A percentile compares a stretch with the other conserved stretches of the same genome.
Conservation (phyloP, 2,113 vertebrate genomes). For the Mungos mungo region DNA sequence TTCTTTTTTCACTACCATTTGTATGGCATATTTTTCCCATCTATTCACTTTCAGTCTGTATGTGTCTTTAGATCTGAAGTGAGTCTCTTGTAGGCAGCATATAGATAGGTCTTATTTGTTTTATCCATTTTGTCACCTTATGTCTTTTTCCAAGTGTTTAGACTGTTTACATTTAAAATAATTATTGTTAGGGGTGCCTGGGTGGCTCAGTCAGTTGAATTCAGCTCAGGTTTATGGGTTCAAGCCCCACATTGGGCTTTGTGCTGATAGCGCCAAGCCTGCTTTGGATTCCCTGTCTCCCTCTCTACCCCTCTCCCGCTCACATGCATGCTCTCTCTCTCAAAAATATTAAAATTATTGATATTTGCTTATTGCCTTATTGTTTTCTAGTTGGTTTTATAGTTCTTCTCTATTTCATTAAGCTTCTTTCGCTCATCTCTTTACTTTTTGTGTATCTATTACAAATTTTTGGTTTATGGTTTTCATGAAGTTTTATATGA, state of each 20-base stretch:
- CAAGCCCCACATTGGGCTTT: too few relatives aligned
- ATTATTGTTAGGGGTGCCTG: not conserved
- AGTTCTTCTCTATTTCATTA: not conserved
- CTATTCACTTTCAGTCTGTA: not conserved
- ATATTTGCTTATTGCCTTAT: not conserved
- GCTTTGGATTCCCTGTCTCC: too few relatives aligned
- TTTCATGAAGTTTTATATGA: not conserved
- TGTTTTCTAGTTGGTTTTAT: not conserved
- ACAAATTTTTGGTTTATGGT: not conserved
- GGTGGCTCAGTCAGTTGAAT: too few relatives aligned
- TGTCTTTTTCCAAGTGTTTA: not conserved
- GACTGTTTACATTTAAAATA: not conserved
- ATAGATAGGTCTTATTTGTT: not conserved
- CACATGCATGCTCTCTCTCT: too few relatives aligned
- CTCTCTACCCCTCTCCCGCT: too few relatives aligned
- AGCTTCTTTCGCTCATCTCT: not conserved
- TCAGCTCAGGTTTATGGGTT: too few relatives aligned
- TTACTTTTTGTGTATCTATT: not conserved
- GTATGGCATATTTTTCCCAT: not conserved
- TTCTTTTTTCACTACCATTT: not conserved
- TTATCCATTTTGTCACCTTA: not conserved
- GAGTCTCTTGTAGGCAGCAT: not conserved
- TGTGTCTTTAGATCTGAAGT: not conserved
- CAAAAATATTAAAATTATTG: too few relatives aligned
- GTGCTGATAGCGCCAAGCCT: too few relatives aligned